phyloP scores from a whole-genome alignment of 2,888 invertebrate species.

The Epiblema foenella region DNA sequence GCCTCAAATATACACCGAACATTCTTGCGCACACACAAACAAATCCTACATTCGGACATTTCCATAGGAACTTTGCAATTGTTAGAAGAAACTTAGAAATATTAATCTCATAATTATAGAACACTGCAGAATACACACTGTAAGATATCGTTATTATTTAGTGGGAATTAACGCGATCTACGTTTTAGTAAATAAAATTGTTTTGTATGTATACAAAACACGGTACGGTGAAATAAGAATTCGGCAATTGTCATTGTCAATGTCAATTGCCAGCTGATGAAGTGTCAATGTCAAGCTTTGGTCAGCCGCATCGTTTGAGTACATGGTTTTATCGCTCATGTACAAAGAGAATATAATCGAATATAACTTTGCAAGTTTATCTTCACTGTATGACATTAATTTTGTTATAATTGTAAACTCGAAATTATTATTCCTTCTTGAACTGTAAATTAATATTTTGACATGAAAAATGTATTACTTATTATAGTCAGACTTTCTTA shows the following conservation, averaged over 20 bases:
- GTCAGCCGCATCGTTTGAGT: not conserved
- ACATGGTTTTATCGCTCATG: not conserved
- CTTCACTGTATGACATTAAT: no score
- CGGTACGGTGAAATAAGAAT: not conserved
- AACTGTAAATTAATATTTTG: no score
- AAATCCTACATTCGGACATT: conserved; percentile 66
- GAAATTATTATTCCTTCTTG: no score
- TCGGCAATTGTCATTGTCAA: conserved; percentile 29
- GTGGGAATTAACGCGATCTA: no score
- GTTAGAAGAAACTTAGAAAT: not conserved
- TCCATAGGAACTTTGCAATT: not conserved
- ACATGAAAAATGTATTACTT: no score
- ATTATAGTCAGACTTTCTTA: no score
- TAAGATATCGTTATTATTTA: not conserved
- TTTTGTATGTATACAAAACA: conserved; percentile 27
- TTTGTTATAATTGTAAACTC: no score
- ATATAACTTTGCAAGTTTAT: no score
- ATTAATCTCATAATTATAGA: not conserved
- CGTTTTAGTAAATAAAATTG: not conserved
- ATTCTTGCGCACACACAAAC: conserved; percentile 57
- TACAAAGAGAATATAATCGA: no score
- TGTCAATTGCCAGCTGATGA: not conserved
- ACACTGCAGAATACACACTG: not conserved
- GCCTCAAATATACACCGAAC: conserved; percentile 54
- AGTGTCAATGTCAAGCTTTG: conserved; percentile 1